phyloP scores from a whole-genome alignment of 2,113 vertebrate genomes.

The Calidris pugnax region DNA sequence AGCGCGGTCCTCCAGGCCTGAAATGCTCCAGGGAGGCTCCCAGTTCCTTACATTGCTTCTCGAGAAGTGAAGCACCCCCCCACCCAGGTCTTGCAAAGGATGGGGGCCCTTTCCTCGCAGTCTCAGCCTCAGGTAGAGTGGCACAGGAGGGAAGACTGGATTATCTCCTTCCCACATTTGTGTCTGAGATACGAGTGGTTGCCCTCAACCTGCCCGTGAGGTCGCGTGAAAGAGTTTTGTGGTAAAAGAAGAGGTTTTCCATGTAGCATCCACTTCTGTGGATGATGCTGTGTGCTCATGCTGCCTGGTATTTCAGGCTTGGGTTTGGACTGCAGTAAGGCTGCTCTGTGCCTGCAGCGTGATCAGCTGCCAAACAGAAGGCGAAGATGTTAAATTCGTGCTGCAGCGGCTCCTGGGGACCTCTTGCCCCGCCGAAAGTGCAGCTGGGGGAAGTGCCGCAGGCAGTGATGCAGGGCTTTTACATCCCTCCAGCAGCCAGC shows the following conservation, averaged over 20 bases:
- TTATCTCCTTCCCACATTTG: not conserved
- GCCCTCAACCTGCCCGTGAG: not conserved
- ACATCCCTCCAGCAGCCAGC: not conserved
- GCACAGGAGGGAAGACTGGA: not conserved
- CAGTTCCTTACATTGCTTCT: accelerated
- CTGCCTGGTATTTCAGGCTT: not conserved
- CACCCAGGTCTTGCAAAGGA: not conserved
- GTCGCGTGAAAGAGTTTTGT: not conserved
- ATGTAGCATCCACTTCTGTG: accelerated
- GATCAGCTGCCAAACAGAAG: not conserved
- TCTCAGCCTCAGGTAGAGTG: accelerated
- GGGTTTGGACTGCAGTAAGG: not conserved
- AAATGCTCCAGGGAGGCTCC: accelerated
- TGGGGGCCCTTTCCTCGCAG: not conserved
- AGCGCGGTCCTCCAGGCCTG: not conserved
- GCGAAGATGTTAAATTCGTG: not conserved
- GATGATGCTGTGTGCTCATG: not conserved
- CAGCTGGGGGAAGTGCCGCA: not conserved
- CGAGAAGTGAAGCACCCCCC: accelerated
- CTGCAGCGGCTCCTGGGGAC: not conserved
- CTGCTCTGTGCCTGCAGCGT: not conserved
- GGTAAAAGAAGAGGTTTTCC: not conserved
- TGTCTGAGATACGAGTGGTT: accelerated
- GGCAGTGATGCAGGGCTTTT: not conserved
- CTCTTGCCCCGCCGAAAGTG: not conserved